Conservation (phyloP, 2,797 vertebrate species). For the Cephalopachus bancanus region DNA sequence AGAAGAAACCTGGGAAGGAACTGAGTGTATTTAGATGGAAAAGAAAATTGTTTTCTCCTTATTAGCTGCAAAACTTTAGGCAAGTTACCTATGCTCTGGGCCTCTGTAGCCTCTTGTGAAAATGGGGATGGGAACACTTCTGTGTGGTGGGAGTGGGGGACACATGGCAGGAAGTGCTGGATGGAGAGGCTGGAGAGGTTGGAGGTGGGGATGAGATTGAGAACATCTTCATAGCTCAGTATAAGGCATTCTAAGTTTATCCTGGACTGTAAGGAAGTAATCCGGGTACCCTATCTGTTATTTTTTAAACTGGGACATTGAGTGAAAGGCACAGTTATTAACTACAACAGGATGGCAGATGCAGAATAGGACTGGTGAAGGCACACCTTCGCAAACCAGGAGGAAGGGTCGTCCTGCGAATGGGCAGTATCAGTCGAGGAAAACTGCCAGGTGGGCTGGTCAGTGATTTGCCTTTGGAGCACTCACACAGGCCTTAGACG, state of each 20-base stretch:
- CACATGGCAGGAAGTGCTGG: not conserved
- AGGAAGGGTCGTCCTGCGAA: not conserved
- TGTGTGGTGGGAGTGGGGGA: not conserved
- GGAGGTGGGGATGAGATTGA: not conserved
- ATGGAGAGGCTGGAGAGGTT: not conserved
- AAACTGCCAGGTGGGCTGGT: not conserved
- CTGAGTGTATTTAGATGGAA: not conserved
- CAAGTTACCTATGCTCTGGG: not conserved
- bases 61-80: not conserved
- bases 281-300: too few species aligned
- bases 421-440: not conserved
- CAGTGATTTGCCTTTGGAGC: not conserved
- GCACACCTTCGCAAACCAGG: not conserved
- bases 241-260: not conserved
- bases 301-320: not conserved
- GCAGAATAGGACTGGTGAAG: rapidly evolving
- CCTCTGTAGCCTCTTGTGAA: not conserved
- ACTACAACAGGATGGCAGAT: not conserved
- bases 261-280: not conserved
- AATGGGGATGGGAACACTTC: not conserved
- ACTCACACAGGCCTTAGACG: not conserved
- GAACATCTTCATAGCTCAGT: not conserved
- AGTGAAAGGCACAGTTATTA: not conserved
- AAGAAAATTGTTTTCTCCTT: not conserved
- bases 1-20: not conserved